Evolutionary conservation across 1,140 invertebrate species (phyloP).

Genomic region (Leptinotarsa undecemlineata): DNA sequence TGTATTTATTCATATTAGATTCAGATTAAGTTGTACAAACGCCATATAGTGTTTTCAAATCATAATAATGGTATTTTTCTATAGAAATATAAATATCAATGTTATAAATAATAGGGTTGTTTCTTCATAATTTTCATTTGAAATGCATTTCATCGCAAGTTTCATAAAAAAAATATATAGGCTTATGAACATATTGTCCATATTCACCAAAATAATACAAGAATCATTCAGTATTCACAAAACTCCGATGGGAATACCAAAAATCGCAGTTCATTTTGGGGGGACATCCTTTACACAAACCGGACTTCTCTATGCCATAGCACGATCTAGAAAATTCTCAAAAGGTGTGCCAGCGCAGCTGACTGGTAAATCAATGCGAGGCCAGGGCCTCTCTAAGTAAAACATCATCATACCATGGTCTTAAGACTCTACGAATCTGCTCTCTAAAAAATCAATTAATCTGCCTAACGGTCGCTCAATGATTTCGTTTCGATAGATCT

Average conservation of each 20-base stretch:
- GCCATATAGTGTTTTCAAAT: conserved; percentile 6
- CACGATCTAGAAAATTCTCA: conserved; percentile 19
- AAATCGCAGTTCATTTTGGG: background rate
- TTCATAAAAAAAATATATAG: conserved; percentile 2
- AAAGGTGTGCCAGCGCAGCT: conserved; percentile 4
- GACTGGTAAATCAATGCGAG: conserved; percentile 4
- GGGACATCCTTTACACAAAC: background rate
- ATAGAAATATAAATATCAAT: background rate
- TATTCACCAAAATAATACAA: background rate
- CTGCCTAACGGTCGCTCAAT: background rate
- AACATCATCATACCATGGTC: background rate
- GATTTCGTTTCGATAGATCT: conserved; percentile 8
- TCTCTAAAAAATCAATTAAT: background rate
- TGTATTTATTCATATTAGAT: conserved; percentile 17
- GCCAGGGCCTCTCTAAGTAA: conserved; percentile 17
- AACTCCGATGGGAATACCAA: background rate
- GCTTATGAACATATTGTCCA: background rate
- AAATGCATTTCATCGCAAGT: background rate
- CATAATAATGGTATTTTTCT: background rate
- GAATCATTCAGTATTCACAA: background rate
- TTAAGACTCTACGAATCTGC: background rate
- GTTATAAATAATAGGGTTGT: background rate
- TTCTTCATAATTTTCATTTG: background rate
- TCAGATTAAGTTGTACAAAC: background rate
- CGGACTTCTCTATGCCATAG: conserved; percentile 8